A percentile compares a stretch with the other conserved stretches of the same genome.
Evolutionary conservation across 2,888 invertebrate genomes (phyloP).

Genomic region (Perizoma affinitatum): DNA sequence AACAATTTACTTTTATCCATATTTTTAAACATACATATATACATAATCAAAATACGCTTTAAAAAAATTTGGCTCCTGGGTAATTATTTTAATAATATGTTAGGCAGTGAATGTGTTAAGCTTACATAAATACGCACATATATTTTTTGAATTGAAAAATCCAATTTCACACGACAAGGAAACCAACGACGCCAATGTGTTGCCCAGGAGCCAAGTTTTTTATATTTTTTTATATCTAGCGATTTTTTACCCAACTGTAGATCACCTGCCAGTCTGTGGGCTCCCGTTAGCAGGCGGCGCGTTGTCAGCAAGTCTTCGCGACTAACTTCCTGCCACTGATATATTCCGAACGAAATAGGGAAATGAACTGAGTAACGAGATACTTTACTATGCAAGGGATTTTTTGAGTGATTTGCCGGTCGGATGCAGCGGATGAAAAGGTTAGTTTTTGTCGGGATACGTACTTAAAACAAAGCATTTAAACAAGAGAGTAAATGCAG

Average conservation of each 20-base stretch:
- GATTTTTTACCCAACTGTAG: conserved; percentile 43
- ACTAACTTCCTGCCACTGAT: conserved; percentile 60
- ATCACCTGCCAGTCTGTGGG: conserved; percentile 55
- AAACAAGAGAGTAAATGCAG: conserved; percentile 3
- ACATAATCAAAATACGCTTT: too few species aligned
- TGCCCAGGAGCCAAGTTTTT: background rate
- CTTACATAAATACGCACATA: too few species aligned
- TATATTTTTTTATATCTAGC: conserved; percentile 4
- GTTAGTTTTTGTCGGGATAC: conserved; percentile 21
- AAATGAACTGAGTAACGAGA: conserved; percentile 54
- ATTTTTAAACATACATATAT: too few species aligned
- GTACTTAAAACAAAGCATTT: conserved; percentile 4
- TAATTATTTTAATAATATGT: too few species aligned
- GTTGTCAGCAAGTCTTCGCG: conserved; percentile 63
- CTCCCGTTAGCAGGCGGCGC: conserved; percentile 57
- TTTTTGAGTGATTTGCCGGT: conserved; percentile 28
- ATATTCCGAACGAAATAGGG: conserved; percentile 53
- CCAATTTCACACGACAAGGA: too few species aligned
- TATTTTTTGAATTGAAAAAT: too few species aligned
- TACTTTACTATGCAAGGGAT: conserved; percentile 37
- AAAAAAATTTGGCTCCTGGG: too few species aligned
- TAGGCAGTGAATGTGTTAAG: too few species aligned
- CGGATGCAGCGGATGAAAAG: conserved; percentile 35
- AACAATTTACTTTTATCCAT: too few species aligned
- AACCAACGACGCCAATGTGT: too few species aligned